A percentile compares a stretch with the other conserved stretches of the same genome.
Evolutionary conservation across 2,888 invertebrate species (phyloP).

Genomic region (Spisula subtruncata): DNA sequence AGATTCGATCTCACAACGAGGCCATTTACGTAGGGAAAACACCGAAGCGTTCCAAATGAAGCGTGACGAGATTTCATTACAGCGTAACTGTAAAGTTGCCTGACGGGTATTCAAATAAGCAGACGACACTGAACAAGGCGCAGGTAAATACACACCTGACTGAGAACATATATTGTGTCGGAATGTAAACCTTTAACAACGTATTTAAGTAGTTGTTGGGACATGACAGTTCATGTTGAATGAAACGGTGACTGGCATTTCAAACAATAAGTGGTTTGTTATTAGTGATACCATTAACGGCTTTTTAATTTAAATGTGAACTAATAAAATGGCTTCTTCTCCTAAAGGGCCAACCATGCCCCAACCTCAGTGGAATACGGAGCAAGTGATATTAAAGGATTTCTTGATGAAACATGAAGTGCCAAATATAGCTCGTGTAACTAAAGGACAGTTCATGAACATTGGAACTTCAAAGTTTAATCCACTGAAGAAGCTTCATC

Average conservation of each 20-base stretch:
- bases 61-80: conserved; percentile 62
- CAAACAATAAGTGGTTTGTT: conserved; percentile 26
- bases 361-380: conserved; percentile 70
- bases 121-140: conserved; percentile 61
- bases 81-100: conserved; percentile 68
- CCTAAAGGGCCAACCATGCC: conserved; percentile 49
- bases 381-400: conserved; percentile 85
- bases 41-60: conserved; percentile 55
- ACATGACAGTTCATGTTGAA: conserved; percentile 70
- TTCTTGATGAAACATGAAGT: conserved; percentile 91
- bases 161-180: conserved; percentile 46
- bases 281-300: not conserved
- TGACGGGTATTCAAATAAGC: conserved; percentile 76
- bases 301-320: conserved; percentile 23
- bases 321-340: not conserved
- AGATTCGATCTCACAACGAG: not conserved
- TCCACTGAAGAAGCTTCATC: conserved; percentile 90
- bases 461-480: conserved; percentile 93
- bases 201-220: conserved; percentile 48
- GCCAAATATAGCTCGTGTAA: conserved; percentile 96
- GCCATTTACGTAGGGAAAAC: not conserved
- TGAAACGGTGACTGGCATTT: conserved; percentile 37
- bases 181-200: conserved; percentile 38
- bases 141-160: conserved; percentile 64
- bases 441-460: conserved; percentile 97